These are phyloP conservation scores for Scaptomyza cyrtandrae DNA, from an alignment of 2,888 invertebrate species.

Conservation along the genomic window DNA sequence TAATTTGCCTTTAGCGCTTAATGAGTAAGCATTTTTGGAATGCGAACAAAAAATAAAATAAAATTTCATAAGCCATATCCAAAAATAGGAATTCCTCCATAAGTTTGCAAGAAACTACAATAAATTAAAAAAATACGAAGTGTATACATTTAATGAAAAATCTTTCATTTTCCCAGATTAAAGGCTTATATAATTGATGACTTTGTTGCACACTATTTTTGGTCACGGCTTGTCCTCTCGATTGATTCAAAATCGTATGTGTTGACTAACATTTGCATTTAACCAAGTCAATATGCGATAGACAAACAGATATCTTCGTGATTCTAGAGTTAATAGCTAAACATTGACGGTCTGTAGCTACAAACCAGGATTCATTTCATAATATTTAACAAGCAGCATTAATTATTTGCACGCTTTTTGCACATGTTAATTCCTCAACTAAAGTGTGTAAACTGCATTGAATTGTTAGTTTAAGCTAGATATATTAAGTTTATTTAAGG, in stretches of 20 bases:
- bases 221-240: background rate
- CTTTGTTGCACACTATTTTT: background rate
- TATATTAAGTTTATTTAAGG: background rate
- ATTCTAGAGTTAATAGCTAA: constrained; percentile 9
- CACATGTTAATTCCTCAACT: constrained; percentile 39
- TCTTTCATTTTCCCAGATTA: background rate
- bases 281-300: background rate
- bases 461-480: background rate
- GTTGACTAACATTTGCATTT: background rate
- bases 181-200: background rate
- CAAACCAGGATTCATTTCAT: constrained; percentile 14
- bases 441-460: constrained; percentile 10
- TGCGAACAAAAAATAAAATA: constrained; percentile 12
- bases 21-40: constrained; percentile 40
- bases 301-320: constrained; percentile 17
- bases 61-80: background rate
- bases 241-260: background rate
- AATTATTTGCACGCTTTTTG: constrained; percentile 28
- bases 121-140: background rate
- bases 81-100: background rate
- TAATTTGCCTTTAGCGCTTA: constrained; percentile 10
- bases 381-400: constrained; percentile 16
- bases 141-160: background rate
- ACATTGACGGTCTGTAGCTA: background rate
- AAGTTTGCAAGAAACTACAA: background rate